phyloP scores from a whole-genome alignment of 2,797 vertebrate genomes.

The Chaetodon trifasciatus region DNA sequence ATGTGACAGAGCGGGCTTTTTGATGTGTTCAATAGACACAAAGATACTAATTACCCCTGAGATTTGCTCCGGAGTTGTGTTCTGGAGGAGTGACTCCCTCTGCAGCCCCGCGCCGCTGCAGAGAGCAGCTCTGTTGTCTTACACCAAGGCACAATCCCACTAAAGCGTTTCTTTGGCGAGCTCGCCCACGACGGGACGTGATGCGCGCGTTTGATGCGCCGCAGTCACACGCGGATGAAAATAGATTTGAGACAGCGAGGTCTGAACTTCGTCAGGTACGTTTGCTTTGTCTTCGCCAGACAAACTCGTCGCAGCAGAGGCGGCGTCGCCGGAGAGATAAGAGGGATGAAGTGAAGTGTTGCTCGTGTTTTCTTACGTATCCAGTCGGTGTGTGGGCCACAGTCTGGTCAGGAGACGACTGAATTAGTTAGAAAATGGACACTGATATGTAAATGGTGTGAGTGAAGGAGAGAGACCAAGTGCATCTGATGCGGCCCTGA shows the following conservation, averaged over 20 bases:
- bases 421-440: conserved; percentile 26
- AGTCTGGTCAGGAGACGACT: conserved; percentile 32
- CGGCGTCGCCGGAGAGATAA: conserved; percentile 10
- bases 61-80: conserved; percentile 60
- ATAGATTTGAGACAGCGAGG: conserved; percentile 33
- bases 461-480: conserved; percentile 23
- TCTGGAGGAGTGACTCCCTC: conserved; percentile 45
- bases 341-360: conserved; percentile 20
- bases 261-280: conserved; percentile 12
- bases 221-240: conserved; percentile 31
- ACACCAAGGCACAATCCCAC: conserved; percentile 7
- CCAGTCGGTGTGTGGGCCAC: conserved; percentile 31
- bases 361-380: conserved; percentile 9
- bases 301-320: conserved; percentile 25
- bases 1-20: conserved; percentile 65
- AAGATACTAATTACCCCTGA: conserved; percentile 77
- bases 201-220: background rate
- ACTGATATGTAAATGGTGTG: conserved; percentile 11
- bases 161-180: conserved; percentile 29
- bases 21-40: conserved; percentile 75
- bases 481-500: conserved; percentile 5
- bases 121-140: conserved; percentile 32
- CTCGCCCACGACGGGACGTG: background rate
- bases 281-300: conserved; percentile 16
- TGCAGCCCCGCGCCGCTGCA: conserved; percentile 31